phyloP scores from a whole-genome alignment of 2,797 vertebrate genomes.

The Triplophysa yarkandensis region DNA sequence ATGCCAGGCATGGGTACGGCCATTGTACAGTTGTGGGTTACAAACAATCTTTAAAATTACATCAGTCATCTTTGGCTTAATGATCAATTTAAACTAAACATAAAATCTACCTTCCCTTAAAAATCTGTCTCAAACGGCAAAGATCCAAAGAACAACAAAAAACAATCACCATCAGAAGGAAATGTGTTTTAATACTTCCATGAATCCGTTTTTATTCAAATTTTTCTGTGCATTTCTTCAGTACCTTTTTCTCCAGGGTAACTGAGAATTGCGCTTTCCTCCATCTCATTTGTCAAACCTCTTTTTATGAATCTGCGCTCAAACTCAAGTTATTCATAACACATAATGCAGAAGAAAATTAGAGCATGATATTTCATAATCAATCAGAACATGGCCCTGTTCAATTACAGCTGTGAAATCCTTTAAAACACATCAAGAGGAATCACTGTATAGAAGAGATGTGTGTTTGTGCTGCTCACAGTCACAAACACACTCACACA shows the following conservation, averaged over 20 bases:
- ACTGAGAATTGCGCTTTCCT: not conserved
- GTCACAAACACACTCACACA: slow-evolving; percentile 15
- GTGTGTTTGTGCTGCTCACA: slow-evolving; percentile 38
- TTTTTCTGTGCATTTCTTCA: not conserved
- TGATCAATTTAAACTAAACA: not conserved
- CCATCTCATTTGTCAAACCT: slow-evolving; percentile 31
- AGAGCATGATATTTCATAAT: slow-evolving; percentile 52
- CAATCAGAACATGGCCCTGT: slow-evolving; percentile 54
- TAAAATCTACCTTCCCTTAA: not conserved
- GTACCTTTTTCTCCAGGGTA: slow-evolving; percentile 1
- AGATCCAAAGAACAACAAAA: not conserved
- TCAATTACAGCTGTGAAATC: slow-evolving; percentile 52
- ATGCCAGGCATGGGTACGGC: too few species aligned
- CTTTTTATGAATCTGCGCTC: slow-evolving; percentile 42
- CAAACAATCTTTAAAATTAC: too few species aligned
- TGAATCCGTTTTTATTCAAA: slow-evolving; percentile 28
- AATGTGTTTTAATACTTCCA: not conserved
- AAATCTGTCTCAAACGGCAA: not conserved
- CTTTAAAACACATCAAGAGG: slow-evolving; percentile 48
- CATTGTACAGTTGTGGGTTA: too few species aligned
- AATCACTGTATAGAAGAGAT: slow-evolving; percentile 45
- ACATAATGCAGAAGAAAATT: slow-evolving; percentile 50
- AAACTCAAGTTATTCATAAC: slow-evolving; percentile 33
- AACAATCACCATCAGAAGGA: not conserved
- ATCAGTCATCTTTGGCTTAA: not conserved